These are phyloP conservation scores for Gymnogyps californianus DNA, from an alignment of 2,113 vertebrate genomes.

Conservation along the genomic window DNA sequence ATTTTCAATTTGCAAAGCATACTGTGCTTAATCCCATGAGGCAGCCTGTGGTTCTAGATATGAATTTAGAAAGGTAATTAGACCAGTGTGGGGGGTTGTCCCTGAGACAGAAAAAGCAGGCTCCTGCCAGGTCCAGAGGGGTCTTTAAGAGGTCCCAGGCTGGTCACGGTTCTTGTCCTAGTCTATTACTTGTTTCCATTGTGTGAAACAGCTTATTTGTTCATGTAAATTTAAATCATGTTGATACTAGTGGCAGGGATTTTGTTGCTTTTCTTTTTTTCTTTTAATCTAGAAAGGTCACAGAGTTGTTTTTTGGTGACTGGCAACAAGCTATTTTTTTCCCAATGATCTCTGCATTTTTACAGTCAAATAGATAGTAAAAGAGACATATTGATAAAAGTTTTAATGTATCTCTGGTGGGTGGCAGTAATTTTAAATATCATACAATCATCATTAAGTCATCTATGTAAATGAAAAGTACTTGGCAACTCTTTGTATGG, in stretches of 20 bases:
- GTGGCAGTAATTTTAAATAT: constrained; percentile 55
- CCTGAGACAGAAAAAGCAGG: constrained; percentile 62
- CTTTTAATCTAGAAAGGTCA: constrained; percentile 33
- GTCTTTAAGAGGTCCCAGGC: constrained; percentile 66
- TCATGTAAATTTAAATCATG: constrained; percentile 80
- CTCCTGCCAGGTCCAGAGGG: constrained; percentile 73
- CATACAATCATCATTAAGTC: constrained; percentile 50
- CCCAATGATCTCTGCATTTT: not conserved
- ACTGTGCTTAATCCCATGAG: constrained; percentile 84
- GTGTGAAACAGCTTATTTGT: constrained; percentile 74
- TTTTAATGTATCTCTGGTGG: constrained; percentile 40
- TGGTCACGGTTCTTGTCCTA: constrained; percentile 55
- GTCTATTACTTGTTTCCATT: constrained; percentile 60
- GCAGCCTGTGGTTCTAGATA: constrained; percentile 77
- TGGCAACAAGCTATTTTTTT: not conserved
- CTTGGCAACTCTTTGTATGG: constrained; percentile 13
- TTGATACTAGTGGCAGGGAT: constrained; percentile 49
- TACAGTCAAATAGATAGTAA: constrained; percentile 18
- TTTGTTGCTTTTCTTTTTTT: not conserved
- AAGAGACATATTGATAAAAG: constrained; percentile 31
- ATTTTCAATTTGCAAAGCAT: constrained; percentile 87
- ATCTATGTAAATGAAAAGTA: constrained; percentile 55
- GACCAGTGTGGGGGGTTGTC: constrained; percentile 62
- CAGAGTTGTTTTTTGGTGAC: not conserved
- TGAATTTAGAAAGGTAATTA: constrained; percentile 91